Conservation (phyloP, 2,797 vertebrate species). For the Sparus aurata region DNA sequence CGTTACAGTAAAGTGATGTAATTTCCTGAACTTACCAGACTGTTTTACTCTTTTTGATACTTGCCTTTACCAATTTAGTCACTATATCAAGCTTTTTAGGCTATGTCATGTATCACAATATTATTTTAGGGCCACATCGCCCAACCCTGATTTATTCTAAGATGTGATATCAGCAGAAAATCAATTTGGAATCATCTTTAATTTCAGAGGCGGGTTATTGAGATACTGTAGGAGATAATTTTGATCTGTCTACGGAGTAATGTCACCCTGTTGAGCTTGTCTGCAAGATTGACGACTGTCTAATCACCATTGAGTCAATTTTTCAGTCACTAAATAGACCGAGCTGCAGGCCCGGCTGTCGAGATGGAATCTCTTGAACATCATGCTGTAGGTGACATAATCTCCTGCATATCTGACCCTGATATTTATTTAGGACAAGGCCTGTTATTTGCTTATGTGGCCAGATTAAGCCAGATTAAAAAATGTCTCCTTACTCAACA, state of each 20-base stretch:
- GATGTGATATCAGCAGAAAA: constrained; percentile 1
- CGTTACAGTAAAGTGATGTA: no score
- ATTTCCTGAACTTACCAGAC: no score
- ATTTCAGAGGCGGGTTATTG: constrained; percentile 1
- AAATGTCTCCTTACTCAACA: constrained; percentile 8
- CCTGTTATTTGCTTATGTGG: constrained; percentile 31
- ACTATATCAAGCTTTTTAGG: no score
- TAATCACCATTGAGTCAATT: neutral
- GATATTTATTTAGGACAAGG: constrained; percentile 42
- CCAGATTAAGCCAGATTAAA: constrained; percentile 45
- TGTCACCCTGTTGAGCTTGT: neutral
- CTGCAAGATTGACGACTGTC: constrained; percentile 1
- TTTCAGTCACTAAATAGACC: constrained; percentile 21
- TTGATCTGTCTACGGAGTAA: constrained; percentile 1
- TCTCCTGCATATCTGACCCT: constrained; percentile 48
- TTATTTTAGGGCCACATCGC: no score
- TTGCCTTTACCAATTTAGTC: no score
- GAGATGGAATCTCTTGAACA: constrained; percentile 44
- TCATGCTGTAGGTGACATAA: constrained; percentile 42
- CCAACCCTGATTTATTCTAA: neutral
- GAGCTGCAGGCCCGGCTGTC: neutral
- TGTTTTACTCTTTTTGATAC: no score
- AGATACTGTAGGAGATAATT: neutral
- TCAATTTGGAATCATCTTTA: constrained; percentile 18
- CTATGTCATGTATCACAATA: no score